Conservation (phyloP, 2,888 invertebrate genomes). For the Meliscaeva auricollis region DNA sequence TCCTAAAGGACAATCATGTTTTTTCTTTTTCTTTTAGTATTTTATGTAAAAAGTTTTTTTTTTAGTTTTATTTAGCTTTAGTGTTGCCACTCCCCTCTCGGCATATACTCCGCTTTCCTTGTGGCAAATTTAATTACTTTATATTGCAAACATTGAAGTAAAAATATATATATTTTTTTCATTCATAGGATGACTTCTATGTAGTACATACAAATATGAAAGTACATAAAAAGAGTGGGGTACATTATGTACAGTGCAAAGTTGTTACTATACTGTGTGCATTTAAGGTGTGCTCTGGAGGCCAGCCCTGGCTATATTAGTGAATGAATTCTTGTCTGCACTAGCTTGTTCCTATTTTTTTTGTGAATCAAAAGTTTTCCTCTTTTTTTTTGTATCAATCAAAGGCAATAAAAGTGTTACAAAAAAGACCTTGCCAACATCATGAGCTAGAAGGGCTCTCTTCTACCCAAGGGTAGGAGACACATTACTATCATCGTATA, state of each 20-base stretch:
- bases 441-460: neutral
- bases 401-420: constrained; percentile 35
- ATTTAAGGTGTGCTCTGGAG: constrained; percentile 46
- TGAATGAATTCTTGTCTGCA: constrained; percentile 61
- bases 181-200: constrained; percentile 20
- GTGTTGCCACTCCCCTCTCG: constrained; percentile 1
- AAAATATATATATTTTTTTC: constrained; percentile 34
- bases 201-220: neutral
- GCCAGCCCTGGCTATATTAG: constrained; percentile 33
- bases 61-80: neutral
- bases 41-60: neutral
- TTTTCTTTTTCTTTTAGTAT: neutral
- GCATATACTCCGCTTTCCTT: constrained; percentile 3
- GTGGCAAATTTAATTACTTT: constrained; percentile 53
- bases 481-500: neutral
- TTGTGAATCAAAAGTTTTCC: constrained; percentile 49
- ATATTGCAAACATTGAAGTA: constrained; percentile 35
- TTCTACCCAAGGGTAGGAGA: neutral
- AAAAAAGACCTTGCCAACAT: constrained; percentile 19
- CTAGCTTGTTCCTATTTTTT: constrained; percentile 16
- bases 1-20: constrained; percentile 44
- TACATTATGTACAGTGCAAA: constrained; percentile 20
- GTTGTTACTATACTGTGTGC: constrained; percentile 30
- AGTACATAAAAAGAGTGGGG: neutral
- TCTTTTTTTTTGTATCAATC: constrained; percentile 33